Evolutionary conservation across 1,140 invertebrate genomes (phyloP).

Genomic region (Cheumatopsyche charites): DNA sequence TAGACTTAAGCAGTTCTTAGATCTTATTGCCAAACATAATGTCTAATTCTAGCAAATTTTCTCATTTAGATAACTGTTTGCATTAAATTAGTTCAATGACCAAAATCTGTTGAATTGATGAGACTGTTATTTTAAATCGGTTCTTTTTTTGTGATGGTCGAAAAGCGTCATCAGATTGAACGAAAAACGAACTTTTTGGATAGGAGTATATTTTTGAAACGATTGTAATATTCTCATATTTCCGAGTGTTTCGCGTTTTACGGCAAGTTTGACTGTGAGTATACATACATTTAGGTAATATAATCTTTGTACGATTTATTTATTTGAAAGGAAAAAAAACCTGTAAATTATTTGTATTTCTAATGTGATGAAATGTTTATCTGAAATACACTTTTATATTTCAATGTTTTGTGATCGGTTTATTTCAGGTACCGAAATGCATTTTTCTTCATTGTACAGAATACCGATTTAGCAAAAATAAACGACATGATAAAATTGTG

Average conservation of each 20-base stretch:
- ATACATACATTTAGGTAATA: neutral
- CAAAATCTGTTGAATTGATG: slow-evolving; percentile 14
- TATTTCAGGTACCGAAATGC: no score
- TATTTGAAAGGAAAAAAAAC: neutral
- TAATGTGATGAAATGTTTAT: slow-evolving; percentile 2
- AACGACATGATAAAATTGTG: no score
- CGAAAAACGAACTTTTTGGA: no score
- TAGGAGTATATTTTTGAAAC: no score
- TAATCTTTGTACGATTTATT: slow-evolving; percentile 5
- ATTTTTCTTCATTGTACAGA: no score
- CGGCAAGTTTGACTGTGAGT: slow-evolving; percentile 4
- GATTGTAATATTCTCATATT: no score
- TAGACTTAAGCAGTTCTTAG: no score
- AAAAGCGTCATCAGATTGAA: no score
- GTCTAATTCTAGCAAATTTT: no score
- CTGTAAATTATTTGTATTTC: neutral
- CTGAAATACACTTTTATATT: neutral
- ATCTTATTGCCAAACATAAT: no score
- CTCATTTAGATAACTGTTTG: no score
- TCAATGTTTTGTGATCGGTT: neutral
- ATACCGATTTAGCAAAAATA: no score
- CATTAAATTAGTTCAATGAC: neutral
- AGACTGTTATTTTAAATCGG: neutral
- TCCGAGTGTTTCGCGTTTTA: neutral
- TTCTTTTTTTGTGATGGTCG: neutral